Evolutionary conservation across 2,113 vertebrate species (phyloP).

Genomic region (Corythornis cristatus): DNA sequence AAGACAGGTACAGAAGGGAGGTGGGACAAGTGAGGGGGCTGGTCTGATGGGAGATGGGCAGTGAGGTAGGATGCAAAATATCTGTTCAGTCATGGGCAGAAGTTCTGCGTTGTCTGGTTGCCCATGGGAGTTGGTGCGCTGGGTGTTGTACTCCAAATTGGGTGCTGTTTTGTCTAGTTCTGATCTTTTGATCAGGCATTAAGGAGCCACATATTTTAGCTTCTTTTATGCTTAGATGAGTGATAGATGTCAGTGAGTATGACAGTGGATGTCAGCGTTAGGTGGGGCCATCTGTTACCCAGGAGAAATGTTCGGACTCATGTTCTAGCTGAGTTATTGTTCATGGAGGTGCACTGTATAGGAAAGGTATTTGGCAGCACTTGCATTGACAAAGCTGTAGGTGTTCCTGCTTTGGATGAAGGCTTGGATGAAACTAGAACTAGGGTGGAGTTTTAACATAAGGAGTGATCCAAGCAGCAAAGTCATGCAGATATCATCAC

Average conservation of each 20-base stretch:
- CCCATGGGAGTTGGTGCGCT: neutral
- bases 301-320: neutral
- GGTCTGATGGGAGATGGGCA: neutral
- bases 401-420: neutral
- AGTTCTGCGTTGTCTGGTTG: neutral
- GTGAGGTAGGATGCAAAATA: neutral
- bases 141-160: neutral
- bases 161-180: neutral
- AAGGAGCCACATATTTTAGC: neutral
- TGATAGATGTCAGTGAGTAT: neutral
- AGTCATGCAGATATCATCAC: neutral
- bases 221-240: neutral
- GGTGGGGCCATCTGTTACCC: neutral
- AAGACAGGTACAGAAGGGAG: neutral
- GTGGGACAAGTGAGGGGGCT: neutral
- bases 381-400: neutral
- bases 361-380: neutral
- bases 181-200: neutral
- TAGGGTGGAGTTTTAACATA: neutral
- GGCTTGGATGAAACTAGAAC: neutral
- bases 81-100: neutral
- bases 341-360: neutral
- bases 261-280: neutral
- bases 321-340: neutral
- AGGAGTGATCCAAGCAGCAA: neutral